A percentile compares a stretch with the other conserved stretches of the same genome.
Evolutionary conservation across 2,888 invertebrate genomes (phyloP).

Genomic region (Anorthoa munda): DNA sequence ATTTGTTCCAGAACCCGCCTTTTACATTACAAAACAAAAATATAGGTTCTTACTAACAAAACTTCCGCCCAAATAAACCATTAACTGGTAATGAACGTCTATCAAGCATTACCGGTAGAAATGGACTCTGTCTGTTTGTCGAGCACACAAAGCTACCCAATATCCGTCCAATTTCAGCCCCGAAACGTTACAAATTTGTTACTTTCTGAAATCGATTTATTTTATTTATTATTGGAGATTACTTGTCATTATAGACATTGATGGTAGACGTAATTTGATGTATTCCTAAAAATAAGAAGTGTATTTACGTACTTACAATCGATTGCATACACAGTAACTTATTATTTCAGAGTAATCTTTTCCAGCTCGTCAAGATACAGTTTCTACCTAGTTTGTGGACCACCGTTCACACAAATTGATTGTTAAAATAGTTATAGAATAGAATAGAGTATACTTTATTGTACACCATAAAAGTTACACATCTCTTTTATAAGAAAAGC

Average conservation of each 20-base stretch:
- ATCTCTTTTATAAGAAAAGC: too few relatives aligned
- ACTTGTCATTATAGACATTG: constrained; percentile 15
- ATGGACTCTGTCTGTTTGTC: constrained; percentile 53
- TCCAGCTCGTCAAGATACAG: too few relatives aligned
- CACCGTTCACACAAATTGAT: too few relatives aligned
- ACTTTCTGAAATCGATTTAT: constrained; percentile 48
- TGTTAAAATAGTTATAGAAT: too few relatives aligned
- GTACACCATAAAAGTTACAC: too few relatives aligned
- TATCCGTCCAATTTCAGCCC: constrained; percentile 59
- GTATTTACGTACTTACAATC: too few relatives aligned
- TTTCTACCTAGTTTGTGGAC: too few relatives aligned
- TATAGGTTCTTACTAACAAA: constrained; percentile 31
- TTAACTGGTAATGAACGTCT: constrained; percentile 68
- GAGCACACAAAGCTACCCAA: constrained; percentile 61
- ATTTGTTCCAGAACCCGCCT: not conserved
- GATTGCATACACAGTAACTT: too few relatives aligned
- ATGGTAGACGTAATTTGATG: constrained; percentile 20
- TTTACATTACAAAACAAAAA: not conserved
- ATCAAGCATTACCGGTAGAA: constrained; percentile 58
- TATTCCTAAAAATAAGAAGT: not conserved
- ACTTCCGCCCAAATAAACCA: constrained; percentile 62
- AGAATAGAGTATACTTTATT: too few relatives aligned
- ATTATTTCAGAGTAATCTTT: too few relatives aligned
- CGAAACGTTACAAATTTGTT: constrained; percentile 33
- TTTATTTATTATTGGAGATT: constrained; percentile 41